Evolutionary conservation across 2,113 vertebrate species (phyloP).

Genomic region (Cathartes aura): DNA sequence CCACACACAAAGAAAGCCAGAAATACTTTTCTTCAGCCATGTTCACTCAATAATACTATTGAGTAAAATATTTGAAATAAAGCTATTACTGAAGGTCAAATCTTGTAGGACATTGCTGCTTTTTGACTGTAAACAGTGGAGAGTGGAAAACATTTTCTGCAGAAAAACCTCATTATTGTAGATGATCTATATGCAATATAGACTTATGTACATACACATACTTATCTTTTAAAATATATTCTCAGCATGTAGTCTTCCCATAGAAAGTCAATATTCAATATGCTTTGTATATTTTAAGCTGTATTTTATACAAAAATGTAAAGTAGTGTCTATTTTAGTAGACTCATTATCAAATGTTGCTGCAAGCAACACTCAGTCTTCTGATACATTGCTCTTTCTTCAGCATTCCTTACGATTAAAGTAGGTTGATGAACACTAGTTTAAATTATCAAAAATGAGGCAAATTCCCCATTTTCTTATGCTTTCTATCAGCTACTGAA

Average conservation of each 20-base stretch:
- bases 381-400: neutral
- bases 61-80: neutral
- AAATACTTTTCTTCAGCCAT: neutral
- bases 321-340: neutral
- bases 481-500: neutral
- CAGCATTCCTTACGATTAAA: neutral
- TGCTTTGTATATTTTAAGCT: neutral
- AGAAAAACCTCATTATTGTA: neutral
- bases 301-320: neutral
- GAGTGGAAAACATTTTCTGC: neutral
- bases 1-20: neutral
- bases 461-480: neutral
- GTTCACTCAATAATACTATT: neutral
- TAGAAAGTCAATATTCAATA: neutral
- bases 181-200: neutral
- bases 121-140: neutral
- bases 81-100: neutral
- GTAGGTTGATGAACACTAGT: neutral
- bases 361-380: neutral
- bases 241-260: neutral
- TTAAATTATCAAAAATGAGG: neutral
- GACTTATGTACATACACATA: neutral
- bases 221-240: neutral
- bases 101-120: neutral
- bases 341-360: neutral